Evolutionary conservation across 1,140 invertebrate species (phyloP).

Genomic region (Tribolium madens): DNA sequence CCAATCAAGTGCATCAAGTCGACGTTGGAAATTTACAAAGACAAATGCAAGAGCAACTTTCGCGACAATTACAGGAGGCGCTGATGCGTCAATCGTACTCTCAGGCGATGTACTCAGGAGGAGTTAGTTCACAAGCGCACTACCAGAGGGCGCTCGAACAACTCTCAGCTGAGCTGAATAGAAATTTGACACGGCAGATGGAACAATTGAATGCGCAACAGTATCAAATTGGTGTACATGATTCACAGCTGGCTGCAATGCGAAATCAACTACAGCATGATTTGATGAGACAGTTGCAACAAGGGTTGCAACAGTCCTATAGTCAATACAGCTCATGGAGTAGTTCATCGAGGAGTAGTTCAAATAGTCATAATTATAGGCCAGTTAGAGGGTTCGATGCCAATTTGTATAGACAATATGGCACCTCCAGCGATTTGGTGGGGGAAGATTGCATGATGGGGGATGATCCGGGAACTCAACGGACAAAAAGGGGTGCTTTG

Average conservation of each 20-base stretch:
- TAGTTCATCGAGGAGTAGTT: constrained; percentile 51
- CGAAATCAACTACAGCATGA: constrained; percentile 53
- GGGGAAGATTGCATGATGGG: constrained; percentile 36
- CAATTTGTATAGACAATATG: constrained; percentile 8
- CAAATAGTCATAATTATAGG: constrained; percentile 34
- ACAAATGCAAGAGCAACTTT: constrained; percentile 56
- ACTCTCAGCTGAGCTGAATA: constrained; percentile 57
- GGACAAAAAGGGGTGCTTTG: neutral
- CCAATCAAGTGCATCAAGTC: neutral
- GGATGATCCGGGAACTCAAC: neutral
- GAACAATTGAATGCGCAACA: constrained; percentile 45
- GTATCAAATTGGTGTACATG: constrained; percentile 46
- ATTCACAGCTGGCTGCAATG: constrained; percentile 51
- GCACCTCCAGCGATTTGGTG: neutral
- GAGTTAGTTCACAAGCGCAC: neutral
- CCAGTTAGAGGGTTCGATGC: constrained; percentile 24
- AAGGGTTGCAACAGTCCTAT: constrained; percentile 54
- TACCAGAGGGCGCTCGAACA: constrained; percentile 53
- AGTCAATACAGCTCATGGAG: constrained; percentile 44
- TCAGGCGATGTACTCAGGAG: constrained; percentile 33
- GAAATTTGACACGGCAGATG: constrained; percentile 59
- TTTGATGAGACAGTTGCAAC: constrained; percentile 56
- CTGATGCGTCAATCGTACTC: constrained; percentile 50
- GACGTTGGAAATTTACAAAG: constrained; percentile 46
- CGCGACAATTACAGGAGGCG: constrained; percentile 56